These are phyloP conservation scores for Rhingia rostrata DNA, from an alignment of 2,888 invertebrate genomes.

Conservation along the genomic window DNA sequence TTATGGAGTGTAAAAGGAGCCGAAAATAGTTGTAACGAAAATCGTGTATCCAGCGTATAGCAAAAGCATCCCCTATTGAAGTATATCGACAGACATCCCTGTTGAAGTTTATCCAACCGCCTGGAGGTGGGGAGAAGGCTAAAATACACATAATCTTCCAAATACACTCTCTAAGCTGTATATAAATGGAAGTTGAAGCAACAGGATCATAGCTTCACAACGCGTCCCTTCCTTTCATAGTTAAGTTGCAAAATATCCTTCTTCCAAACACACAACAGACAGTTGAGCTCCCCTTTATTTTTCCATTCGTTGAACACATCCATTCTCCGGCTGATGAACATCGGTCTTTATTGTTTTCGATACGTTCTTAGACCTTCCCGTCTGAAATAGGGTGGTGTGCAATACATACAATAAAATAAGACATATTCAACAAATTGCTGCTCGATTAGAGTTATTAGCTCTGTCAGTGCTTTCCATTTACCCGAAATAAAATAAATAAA, in stretches of 20 bases:
- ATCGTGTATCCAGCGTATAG: too few relatives aligned
- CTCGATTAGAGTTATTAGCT: conserved; percentile 12
- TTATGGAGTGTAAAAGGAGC: too few relatives aligned
- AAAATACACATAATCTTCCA: conserved; percentile 43
- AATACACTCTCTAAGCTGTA: background rate
- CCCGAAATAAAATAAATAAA: too few relatives aligned
- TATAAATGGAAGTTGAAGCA: conserved; percentile 6
- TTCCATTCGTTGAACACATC: conserved; percentile 46
- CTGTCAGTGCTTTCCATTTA: background rate
- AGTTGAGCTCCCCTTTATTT: background rate
- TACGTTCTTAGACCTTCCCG: conserved; percentile 1
- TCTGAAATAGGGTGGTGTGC: background rate
- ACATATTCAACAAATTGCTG: conserved; percentile 7
- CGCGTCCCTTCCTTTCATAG: conserved; percentile 3
- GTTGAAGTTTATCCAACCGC: conserved; percentile 70
- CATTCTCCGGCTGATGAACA: conserved; percentile 41
- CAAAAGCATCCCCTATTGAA: conserved; percentile 5
- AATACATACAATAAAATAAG: background rate
- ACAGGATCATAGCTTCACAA: conserved; percentile 8
- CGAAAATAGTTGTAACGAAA: too few relatives aligned
- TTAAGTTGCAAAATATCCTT: conserved; percentile 37
- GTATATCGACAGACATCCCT: conserved; percentile 1
- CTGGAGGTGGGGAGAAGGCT: conserved; percentile 54
- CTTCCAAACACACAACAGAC: conserved; percentile 1
- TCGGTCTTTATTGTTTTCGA: conserved; percentile 15